Percentiles rank a stretch among this genome's conserved stretches.
Evolutionary conservation across 2,113 vertebrate genomes (phyloP).

Genomic region (Coturnix japonica): DNA sequence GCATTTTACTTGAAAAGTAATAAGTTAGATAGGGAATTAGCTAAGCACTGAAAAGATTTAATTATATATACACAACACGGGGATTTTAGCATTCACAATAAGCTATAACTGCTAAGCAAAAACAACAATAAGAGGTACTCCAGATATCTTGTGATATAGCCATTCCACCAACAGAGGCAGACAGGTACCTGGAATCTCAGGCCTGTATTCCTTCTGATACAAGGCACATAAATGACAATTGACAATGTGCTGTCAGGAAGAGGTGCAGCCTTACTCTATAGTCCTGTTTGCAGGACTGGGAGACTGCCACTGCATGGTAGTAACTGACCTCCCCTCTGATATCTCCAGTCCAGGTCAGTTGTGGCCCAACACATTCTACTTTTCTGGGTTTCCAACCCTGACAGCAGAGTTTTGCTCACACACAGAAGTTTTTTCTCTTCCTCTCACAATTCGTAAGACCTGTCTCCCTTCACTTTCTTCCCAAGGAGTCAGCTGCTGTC

Average conservation of each 20-base stretch:
- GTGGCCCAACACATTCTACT: neutral
- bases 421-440: neutral
- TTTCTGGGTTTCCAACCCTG: neutral
- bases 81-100: neutral
- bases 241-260: neutral
- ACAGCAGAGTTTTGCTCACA: neutral
- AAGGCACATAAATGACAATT: neutral
- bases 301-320: accelerated
- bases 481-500: neutral
- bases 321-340: neutral
- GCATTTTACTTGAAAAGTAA: neutral
- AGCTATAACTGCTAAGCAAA: neutral
- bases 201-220: accelerated
- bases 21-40: neutral
- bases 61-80: neutral
- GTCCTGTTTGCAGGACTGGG: neutral
- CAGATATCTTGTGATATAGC: neutral
- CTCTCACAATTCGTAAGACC: neutral
- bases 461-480: neutral
- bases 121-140: accelerated
- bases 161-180: neutral
- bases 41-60: neutral
- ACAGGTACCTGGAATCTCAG: neutral
- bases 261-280: neutral
- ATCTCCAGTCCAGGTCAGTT: accelerated